phyloP scores from a whole-genome alignment of 2,113 vertebrate species.

The Brachirus orientalis region DNA sequence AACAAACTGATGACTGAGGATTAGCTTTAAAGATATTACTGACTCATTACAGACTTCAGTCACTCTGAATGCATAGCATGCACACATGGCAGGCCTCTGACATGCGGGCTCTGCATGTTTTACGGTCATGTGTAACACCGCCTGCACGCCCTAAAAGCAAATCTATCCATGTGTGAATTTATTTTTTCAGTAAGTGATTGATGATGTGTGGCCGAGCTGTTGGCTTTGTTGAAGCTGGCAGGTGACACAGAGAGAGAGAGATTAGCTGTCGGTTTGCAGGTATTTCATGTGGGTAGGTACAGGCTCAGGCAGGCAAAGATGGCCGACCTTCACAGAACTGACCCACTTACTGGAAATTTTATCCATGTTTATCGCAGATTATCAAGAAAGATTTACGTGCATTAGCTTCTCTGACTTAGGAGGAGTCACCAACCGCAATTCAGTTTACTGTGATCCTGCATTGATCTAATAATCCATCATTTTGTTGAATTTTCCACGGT shows the following conservation, averaged over 20 bases:
- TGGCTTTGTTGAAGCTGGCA: slow-evolving; percentile 61
- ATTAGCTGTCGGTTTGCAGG: slow-evolving; percentile 65
- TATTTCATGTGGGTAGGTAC: slow-evolving; percentile 45
- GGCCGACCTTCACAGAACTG: slow-evolving; percentile 22
- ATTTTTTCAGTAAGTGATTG: slow-evolving; percentile 61
- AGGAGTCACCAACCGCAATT: slow-evolving; percentile 43
- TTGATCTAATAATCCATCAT: slow-evolving; percentile 50
- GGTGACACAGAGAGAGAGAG: slow-evolving; percentile 44
- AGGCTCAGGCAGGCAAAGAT: slow-evolving; percentile 62
- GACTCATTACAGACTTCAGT: neutral
- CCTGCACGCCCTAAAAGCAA: slow-evolving; percentile 46
- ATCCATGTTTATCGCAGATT: slow-evolving; percentile 32
- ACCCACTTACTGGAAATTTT: slow-evolving; percentile 18
- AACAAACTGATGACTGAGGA: slow-evolving; percentile 20
- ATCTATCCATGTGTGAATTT: slow-evolving; percentile 48
- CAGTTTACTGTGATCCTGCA: slow-evolving; percentile 36
- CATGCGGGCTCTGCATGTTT: slow-evolving; percentile 36
- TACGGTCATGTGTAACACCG: slow-evolving; percentile 26
- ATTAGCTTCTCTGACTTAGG: slow-evolving; percentile 24
- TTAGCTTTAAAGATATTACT: slow-evolving; percentile 7
- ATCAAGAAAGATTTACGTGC: slow-evolving; percentile 49
- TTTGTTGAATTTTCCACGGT: slow-evolving; percentile 43
- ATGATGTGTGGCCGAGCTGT: slow-evolving; percentile 46
- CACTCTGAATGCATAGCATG: slow-evolving; percentile 2
- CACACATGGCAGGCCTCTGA: neutral